A percentile compares a stretch with the other conserved stretches of the same genome.
These are phyloP conservation scores for Bibio marci DNA, from an alignment of 2,888 invertebrate genomes.

Conservation along the genomic window DNA sequence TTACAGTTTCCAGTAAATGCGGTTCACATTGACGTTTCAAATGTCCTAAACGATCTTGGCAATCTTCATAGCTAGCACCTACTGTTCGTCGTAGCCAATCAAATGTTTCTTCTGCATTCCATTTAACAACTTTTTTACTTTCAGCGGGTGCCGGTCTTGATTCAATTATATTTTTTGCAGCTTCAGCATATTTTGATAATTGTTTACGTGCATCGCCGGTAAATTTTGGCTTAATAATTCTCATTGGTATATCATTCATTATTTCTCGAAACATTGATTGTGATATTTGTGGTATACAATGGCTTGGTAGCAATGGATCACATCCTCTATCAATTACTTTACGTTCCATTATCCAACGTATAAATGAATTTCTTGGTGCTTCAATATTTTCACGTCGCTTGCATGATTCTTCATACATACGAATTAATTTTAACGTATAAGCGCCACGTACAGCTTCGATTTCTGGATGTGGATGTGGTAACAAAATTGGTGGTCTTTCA, in stretches of 20 bases:
- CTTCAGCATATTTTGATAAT: slow-evolving; percentile 83
- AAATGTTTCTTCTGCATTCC: slow-evolving; percentile 97
- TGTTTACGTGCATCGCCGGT: slow-evolving; percentile 92
- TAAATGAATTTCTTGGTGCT: slow-evolving; percentile 91
- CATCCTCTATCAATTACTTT: slow-evolving; percentile 80
- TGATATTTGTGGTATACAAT: slow-evolving; percentile 83
- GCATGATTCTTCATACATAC: slow-evolving; percentile 87
- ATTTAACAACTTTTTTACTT: slow-evolving; percentile 91
- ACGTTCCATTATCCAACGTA: slow-evolving; percentile 90
- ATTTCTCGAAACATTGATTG: slow-evolving; percentile 92
- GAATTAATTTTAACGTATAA: slow-evolving; percentile 66
- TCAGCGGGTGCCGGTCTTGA: slow-evolving; percentile 82
- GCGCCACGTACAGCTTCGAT: slow-evolving; percentile 74
- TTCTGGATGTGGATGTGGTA: slow-evolving; percentile 89
- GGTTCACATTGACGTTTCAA: slow-evolving; percentile 91
- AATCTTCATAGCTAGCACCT: slow-evolving; percentile 88
- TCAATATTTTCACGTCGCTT: slow-evolving; percentile 84
- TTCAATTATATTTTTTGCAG: slow-evolving; percentile 93
- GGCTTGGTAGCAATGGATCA: slow-evolving; percentile 82
- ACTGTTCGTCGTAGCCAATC: slow-evolving; percentile 87
- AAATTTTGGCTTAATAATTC: slow-evolving; percentile 86
- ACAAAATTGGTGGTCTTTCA: slow-evolving; percentile 68
- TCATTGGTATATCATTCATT: slow-evolving; percentile 95
- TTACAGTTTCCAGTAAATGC: slow-evolving; percentile 86
- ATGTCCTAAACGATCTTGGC: slow-evolving; percentile 70